Evolutionary conservation across 2,797 vertebrate species (phyloP).

Genomic region (Columba guinea): DNA sequence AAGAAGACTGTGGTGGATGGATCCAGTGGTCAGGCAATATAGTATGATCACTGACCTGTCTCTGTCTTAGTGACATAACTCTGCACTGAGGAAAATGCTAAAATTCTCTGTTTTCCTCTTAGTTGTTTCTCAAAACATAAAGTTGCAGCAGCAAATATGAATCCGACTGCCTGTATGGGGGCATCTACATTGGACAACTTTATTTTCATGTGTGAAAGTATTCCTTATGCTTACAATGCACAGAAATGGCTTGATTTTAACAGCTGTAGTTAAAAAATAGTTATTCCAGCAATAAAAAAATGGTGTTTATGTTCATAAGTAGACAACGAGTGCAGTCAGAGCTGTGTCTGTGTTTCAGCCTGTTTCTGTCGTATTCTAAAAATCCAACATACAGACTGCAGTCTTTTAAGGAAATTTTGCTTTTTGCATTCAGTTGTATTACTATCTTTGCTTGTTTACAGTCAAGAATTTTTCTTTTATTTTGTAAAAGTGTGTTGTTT

Average conservation of each 20-base stretch:
- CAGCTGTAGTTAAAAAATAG: background rate
- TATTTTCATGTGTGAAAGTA: background rate
- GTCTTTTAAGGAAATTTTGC: background rate
- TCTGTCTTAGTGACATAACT: background rate
- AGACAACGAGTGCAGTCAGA: background rate
- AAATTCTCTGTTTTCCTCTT: background rate
- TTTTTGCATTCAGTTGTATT: background rate
- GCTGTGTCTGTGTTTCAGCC: background rate
- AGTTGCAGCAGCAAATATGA: background rate
- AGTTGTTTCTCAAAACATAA: background rate
- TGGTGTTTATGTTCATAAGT: background rate
- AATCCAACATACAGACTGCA: background rate
- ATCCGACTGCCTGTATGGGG: background rate
- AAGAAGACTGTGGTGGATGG: background rate
- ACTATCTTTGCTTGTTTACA: background rate
- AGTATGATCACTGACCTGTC: accelerated
- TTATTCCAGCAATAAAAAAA: background rate
- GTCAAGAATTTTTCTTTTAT: background rate
- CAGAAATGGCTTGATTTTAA: background rate
- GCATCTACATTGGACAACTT: background rate
- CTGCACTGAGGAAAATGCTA: background rate
- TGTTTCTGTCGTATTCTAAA: background rate
- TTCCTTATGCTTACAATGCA: background rate
- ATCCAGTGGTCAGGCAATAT: background rate
- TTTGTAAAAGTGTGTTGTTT: background rate